These are phyloP conservation scores for Caenorhabditis parvicauda DNA, from an alignment of 2,888 invertebrate genomes.

Conservation along the genomic window DNA sequence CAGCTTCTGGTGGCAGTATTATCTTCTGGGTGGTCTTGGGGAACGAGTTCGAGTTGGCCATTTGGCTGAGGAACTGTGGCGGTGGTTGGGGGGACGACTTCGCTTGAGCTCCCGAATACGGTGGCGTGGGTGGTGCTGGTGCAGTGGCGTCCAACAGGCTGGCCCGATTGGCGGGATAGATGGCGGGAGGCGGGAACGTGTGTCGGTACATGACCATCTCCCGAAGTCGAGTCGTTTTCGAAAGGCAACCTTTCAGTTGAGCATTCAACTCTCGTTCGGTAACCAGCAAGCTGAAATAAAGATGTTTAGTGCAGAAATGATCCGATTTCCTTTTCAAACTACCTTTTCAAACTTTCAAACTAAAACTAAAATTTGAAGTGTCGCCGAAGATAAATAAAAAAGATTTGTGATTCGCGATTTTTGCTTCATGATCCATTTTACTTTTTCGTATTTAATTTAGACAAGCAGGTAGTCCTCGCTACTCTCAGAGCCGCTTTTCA, in stretches of 20 bases:
- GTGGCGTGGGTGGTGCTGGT: not conserved
- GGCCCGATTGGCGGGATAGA: constrained; percentile 28
- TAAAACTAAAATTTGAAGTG: too few relatives aligned
- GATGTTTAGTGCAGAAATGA: not conserved
- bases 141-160: constrained; percentile 15
- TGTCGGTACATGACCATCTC: constrained; percentile 30
- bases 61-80: constrained; percentile 5
- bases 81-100: too few relatives aligned
- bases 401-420: too few relatives aligned
- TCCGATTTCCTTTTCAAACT: too few relatives aligned
- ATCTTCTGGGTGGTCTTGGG: constrained; percentile 23
- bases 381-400: too few relatives aligned
- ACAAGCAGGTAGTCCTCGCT: too few relatives aligned
- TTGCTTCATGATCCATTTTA: too few relatives aligned
- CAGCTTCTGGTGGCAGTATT: constrained; percentile 30
- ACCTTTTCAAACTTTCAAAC: not conserved
- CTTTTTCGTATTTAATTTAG: too few relatives aligned
- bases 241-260: constrained; percentile 16
- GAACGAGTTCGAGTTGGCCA: too few relatives aligned
- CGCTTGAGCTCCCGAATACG: constrained; percentile 4
- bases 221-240: constrained; percentile 21
- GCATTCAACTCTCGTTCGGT: constrained; percentile 36
- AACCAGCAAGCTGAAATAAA: constrained; percentile 14
- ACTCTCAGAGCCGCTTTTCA: too few relatives aligned
- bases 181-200: constrained; percentile 33